Base-by-base conservation (phyloP, 2,113 vertebrate genomes). In the Hemibagrus wyckioides region DNA sequence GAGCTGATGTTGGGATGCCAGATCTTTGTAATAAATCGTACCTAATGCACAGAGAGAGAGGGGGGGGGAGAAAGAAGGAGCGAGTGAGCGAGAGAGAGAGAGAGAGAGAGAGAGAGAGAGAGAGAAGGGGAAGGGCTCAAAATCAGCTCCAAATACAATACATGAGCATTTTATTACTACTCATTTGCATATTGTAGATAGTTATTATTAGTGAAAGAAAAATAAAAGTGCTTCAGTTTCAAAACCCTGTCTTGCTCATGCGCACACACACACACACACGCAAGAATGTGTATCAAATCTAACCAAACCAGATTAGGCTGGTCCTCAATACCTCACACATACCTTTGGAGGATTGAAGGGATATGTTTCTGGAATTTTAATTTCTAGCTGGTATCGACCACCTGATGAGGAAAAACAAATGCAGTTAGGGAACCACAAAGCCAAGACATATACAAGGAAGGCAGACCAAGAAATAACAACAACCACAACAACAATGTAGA, bases 1-100 rank as follows among this genome's bases (percentile, higher is more conserved):
- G 98, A 99, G 94, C 98, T 99, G 96, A 99, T 99, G 94, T 99
- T 99, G 94, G 98, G 98, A 97, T 99, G 98, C 98, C 98, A 99
- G 95, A 99, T 99, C 95, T 99, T 99, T 85, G 98, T 98, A 93
- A 99, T 99, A 96, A 99, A 99, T 91, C 98, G 97, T 95, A 99
- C 98, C 98, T 99, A 94, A 73, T 86, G n/a, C 57, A 85, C 86
- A 52, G 69, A 41, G 82, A 33, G 3, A 52, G 6, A n/a, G 28
- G 28, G 23, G 14, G 71, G 41, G 8, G 3, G 19, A 67, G 65
- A 67, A 5, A 67, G 28, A 57, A 19, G 21, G 61, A n/a, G 61
- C 30, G 11, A 71, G 17, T 23, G 25, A n/a, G n/a, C n/a, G n/a
- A n/a, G 69, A 73, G 8, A 9, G 19, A 67, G 65, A 67, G 14